Percentiles rank a stretch among this genome's conserved stretches.
These are phyloP conservation scores for Neotoma lepida DNA, from an alignment of 2,113 vertebrate genomes.

Conservation along the genomic window DNA sequence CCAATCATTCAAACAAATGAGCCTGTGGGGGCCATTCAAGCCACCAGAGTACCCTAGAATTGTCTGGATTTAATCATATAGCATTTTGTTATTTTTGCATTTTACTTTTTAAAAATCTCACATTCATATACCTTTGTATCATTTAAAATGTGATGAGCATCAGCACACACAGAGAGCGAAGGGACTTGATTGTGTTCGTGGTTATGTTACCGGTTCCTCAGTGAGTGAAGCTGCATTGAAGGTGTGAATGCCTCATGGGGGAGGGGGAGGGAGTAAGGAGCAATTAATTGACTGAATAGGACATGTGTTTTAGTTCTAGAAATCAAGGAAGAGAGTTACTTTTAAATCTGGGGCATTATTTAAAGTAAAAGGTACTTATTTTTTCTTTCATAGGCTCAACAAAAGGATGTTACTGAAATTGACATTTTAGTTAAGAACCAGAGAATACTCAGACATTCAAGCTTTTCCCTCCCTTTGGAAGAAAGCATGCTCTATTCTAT, in stretches of 20 bases:
- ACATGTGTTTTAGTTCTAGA: not conserved
- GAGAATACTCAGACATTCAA: conserved; percentile 89
- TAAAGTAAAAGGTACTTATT: conserved; percentile 26
- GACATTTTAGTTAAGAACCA: conserved; percentile 91
- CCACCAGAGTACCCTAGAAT: not conserved
- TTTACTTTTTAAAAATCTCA: not conserved
- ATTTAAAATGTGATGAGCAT: conserved; percentile 16
- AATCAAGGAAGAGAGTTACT: conserved; percentile 4
- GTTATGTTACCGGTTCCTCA: not conserved
- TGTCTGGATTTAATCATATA: not conserved
- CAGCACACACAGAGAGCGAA: not conserved
- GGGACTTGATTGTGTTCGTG: not conserved
- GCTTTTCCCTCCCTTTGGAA: conserved; percentile 89
- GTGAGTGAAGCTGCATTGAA: not conserved
- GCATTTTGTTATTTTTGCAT: not conserved
- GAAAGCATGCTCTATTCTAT: conserved; percentile 92
- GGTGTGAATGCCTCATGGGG: not conserved
- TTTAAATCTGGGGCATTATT: conserved; percentile 27
- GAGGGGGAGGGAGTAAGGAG: not conserved
- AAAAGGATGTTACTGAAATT: conserved; percentile 93
- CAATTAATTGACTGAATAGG: not conserved
- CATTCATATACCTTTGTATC: not conserved
- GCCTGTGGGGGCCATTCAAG: not conserved
- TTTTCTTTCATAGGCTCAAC: conserved; percentile 88
- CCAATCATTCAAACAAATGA: not conserved